phyloP scores from a whole-genome alignment of 2,113 vertebrate genomes.

The Hippolais icterina region DNA sequence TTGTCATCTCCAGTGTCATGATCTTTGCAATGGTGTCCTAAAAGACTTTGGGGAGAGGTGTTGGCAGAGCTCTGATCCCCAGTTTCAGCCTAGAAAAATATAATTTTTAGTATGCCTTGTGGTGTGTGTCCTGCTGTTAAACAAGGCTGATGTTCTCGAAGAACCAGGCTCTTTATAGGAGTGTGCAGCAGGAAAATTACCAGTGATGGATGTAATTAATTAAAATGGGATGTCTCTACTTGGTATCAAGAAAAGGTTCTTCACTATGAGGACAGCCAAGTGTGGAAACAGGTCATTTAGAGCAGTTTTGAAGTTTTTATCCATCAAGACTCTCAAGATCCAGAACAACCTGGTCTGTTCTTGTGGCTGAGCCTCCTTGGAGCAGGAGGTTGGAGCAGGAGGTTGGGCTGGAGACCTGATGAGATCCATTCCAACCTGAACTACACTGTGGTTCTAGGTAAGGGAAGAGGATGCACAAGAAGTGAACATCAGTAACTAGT shows the following conservation, averaged over 20 bases:
- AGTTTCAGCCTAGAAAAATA: background rate
- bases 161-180: background rate
- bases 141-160: background rate
- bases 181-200: background rate
- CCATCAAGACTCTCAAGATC: background rate
- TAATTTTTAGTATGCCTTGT: background rate
- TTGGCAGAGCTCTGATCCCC: background rate
- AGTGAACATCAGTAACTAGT: background rate
- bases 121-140: background rate
- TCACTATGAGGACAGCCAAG: background rate
- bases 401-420: background rate
- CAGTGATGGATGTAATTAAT: background rate
- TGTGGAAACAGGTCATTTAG: background rate
- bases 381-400: background rate
- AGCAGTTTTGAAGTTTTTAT: background rate
- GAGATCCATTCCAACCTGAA: background rate
- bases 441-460: background rate
- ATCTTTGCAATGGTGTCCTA: background rate
- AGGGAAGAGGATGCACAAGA: background rate
- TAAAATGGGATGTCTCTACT: background rate
- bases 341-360: background rate
- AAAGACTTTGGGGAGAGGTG: background rate
- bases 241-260: background rate
- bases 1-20: background rate
- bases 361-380: background rate